Conservation (phyloP, 2,797 vertebrate genomes). For the Gymnodraco acuticeps region DNA sequence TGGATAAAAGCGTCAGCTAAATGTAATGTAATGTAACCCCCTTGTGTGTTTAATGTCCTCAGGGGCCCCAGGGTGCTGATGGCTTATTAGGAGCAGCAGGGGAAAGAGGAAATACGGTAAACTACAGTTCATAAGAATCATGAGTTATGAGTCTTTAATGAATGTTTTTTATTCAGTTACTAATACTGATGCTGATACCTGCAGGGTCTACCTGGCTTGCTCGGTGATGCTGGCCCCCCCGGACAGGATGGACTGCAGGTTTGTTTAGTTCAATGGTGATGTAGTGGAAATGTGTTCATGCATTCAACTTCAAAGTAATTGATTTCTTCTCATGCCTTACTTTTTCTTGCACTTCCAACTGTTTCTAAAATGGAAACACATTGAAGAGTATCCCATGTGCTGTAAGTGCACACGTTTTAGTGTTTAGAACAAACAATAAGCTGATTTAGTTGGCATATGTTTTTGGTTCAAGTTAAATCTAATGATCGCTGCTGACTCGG, state of each 20-base stretch:
- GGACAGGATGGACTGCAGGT: slow-evolving; percentile 91
- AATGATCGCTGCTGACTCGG: too few relatives aligned
- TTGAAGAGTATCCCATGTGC: too few relatives aligned
- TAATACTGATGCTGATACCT: slow-evolving; percentile 11
- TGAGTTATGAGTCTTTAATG: not conserved
- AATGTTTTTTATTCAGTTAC: not conserved
- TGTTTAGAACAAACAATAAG: too few relatives aligned
- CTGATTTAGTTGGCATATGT: too few relatives aligned
- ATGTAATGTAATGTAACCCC: too few relatives aligned
- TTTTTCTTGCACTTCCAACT: not conserved
- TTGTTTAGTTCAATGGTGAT: slow-evolving; percentile 30
- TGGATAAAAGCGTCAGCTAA: too few relatives aligned
- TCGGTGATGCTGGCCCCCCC: slow-evolving; percentile 78
- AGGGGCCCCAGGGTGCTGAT: slow-evolving; percentile 79
- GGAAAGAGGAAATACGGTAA: slow-evolving; percentile 87
- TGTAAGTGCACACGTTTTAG: too few relatives aligned
- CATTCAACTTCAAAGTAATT: not conserved
- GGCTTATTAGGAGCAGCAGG: slow-evolving; percentile 83
- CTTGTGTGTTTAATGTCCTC: slow-evolving; percentile 35
- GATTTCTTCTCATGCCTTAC: not conserved
- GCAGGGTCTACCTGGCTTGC: slow-evolving; percentile 84
- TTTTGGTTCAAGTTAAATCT: too few relatives aligned
- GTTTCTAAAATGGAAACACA: too few relatives aligned
- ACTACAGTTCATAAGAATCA: not conserved
- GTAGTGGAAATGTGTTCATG: not conserved